Percentiles rank a stretch among this genome's conserved stretches.
Conservation (phyloP, 1,140 invertebrate genomes). For the Thaumatotibia leucotreta region DNA sequence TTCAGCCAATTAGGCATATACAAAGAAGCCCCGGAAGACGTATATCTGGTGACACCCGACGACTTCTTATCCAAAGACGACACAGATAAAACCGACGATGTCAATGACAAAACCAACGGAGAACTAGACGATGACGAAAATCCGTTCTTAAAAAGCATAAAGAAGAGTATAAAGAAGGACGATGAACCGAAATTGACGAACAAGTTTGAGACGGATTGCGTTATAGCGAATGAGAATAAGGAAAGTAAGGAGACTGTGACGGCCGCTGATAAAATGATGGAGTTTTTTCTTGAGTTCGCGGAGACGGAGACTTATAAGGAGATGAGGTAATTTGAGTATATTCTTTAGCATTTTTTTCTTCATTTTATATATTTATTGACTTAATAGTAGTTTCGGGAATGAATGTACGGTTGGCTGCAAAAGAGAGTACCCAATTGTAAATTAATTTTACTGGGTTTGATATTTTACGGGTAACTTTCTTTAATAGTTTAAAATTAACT, state of each 20-base stretch:
- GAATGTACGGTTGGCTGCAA: too few relatives aligned
- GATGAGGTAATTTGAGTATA: background rate
- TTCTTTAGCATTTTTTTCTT: background rate
- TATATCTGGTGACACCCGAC: constrained; percentile 36
- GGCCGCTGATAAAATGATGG: background rate
- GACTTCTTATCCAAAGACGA: constrained; percentile 22
- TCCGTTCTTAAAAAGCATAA: background rate
- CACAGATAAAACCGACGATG: background rate
- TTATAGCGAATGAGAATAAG: background rate
- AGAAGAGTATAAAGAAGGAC: background rate
- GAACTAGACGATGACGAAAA: background rate
- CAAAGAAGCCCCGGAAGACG: constrained; percentile 33
- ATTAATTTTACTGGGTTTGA: too few relatives aligned
- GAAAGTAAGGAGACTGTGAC: background rate
- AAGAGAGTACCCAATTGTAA: too few relatives aligned
- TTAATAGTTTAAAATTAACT: too few relatives aligned
- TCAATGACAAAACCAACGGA: background rate
- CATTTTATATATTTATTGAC: too few relatives aligned
- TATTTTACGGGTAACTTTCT: too few relatives aligned
- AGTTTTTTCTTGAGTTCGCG: background rate
- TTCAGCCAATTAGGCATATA: constrained; percentile 36
- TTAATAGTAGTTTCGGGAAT: too few relatives aligned
- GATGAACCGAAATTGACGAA: background rate
- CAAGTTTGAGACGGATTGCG: constrained; percentile 3
- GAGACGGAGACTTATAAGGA: background rate